Evolutionary conservation across 2,113 vertebrate species (phyloP).

Genomic region (Sapayoa aenigma): DNA sequence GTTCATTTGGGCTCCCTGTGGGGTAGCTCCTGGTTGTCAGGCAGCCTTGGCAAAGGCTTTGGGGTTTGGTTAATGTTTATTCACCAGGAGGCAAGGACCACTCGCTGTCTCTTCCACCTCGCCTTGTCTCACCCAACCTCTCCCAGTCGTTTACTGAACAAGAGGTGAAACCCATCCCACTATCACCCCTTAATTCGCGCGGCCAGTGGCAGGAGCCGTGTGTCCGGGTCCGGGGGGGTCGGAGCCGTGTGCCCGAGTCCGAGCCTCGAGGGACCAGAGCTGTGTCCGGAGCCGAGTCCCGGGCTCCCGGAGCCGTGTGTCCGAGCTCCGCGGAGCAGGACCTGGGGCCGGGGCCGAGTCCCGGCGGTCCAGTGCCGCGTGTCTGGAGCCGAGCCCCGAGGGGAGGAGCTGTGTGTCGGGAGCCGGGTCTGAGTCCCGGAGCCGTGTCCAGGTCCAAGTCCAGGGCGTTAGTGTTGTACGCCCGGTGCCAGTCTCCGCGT

Average conservation of each 20-base stretch:
- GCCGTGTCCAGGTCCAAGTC: too few species aligned
- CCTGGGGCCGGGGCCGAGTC: too few species aligned
- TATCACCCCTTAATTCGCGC: rapidly evolving
- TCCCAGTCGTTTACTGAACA: background rate
- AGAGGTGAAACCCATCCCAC: rapidly evolving
- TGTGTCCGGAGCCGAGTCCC: background rate
- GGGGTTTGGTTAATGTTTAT: background rate
- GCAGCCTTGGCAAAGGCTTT: background rate
- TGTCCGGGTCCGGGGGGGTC: rapidly evolving
- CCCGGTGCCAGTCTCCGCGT: too few species aligned
- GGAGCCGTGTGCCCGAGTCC: background rate
- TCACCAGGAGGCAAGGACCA: background rate
- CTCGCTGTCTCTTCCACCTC: rapidly evolving
- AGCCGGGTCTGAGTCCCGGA: too few species aligned
- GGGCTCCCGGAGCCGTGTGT: rapidly evolving
- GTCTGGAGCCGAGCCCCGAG: too few species aligned
- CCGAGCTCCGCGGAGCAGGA: too few species aligned
- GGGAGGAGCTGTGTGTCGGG: too few species aligned
- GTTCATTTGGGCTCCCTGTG: rapidly evolving
- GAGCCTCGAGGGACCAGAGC: too few species aligned
- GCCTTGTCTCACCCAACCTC: background rate
- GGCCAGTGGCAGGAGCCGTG: rapidly evolving
- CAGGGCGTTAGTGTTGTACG: too few species aligned
- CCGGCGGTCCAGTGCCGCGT: too few species aligned
- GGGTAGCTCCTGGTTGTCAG: rapidly evolving